Base-by-base conservation (phyloP, 2,797 vertebrate species). In the Sphenodon punctatus region DNA sequence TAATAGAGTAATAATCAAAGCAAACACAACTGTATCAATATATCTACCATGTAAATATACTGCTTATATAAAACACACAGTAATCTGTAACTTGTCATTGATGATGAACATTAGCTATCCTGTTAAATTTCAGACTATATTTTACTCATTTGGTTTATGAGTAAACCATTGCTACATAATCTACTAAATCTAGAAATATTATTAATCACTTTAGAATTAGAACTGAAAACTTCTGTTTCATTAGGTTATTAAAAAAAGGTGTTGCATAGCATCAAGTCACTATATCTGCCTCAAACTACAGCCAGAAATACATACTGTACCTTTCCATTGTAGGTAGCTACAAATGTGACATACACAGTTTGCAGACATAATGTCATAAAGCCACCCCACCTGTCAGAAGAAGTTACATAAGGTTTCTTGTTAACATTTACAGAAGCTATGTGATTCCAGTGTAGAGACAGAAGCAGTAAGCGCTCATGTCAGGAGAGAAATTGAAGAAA, bases 21-120 rank as follows among this genome's bases (percentile, higher is more conserved):
- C 83, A 90, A 82, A 91, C 86, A 90, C 84, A 91, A 93, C 89
- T 88, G 89, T 86, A 91, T 91, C 90, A 89, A 93, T 91, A 87
- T 61, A 88, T 88, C 85, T 70, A 80, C 45, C 85, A 68, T 84
- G 82, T 73, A 82, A 88, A 75, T 81, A 27, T 61, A 73, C 67
- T 80, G 59, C 89, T 91, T 83, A 90, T 38, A 85, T 81, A 78
- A 80, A 90, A 84, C 42, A 74, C 10, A 77, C 61, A 69, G 42
- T 73, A 85, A 90, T 75, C 75, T 75, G 68, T 34, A 59, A 86
- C 90, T 88, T 80, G 90, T 91, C 72, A 90, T 78, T 76, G 65
- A 66, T 64, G 59, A 85, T 90, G 74, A 85, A 80, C 34, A 71
- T 0, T 70, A 53, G 68, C 43, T 80, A 75, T 69, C 34, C 48